Conservation (phyloP, 2,113 vertebrate species). For the Uria lomvia region DNA sequence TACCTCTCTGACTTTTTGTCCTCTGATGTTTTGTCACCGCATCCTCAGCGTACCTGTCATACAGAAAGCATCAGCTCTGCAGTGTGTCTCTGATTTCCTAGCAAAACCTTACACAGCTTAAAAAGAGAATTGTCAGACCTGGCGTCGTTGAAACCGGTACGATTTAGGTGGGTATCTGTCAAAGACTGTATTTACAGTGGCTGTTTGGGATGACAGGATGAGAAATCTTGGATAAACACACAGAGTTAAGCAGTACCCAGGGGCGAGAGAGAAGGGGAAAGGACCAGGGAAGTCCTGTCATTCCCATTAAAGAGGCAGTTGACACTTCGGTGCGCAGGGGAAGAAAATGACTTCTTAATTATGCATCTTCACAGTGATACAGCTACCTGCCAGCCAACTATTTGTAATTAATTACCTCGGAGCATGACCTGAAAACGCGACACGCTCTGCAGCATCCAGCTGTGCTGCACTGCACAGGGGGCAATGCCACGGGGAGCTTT, state of each 20-base stretch:
- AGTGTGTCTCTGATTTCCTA: not conserved
- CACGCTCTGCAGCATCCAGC: not conserved
- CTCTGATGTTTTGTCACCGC: not conserved
- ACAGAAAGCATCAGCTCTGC: not conserved
- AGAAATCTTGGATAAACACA: not conserved
- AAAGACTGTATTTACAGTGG: not conserved
- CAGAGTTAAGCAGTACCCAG: not conserved
- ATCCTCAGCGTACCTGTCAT: not conserved
- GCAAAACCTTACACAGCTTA: not conserved
- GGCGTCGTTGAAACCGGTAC: not conserved
- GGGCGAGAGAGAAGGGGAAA: not conserved
- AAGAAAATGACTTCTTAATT: not conserved
- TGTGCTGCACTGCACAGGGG: not conserved
- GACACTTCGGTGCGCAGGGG: not conserved
- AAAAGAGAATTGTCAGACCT: not conserved
- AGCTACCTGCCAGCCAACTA: not conserved
- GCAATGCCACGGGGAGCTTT: not conserved
- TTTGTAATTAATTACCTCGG: no score
- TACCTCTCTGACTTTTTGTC: not conserved
- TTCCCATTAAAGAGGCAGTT: not conserved
- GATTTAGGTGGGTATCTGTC: not conserved
- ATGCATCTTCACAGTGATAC: not conserved
- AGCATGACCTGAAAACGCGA: rapidly evolving
- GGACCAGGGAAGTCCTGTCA: not conserved
- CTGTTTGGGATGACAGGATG: not conserved